Conservation (phyloP, 2,888 invertebrate species). For the Lypha dubia region DNA sequence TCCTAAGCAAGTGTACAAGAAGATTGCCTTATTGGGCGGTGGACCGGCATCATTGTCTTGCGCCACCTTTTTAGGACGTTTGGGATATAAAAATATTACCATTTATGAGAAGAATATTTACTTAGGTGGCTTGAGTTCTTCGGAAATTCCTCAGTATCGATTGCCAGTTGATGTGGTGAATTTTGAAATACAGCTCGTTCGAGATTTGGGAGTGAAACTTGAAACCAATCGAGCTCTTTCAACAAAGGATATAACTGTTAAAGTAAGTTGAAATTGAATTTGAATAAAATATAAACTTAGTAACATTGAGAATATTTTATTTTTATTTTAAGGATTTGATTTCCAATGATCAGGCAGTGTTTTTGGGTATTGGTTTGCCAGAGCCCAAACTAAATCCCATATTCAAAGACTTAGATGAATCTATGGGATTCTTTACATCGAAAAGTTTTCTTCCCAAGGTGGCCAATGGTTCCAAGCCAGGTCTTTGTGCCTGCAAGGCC, state of each 20-base stretch:
- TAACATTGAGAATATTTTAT: not conserved
- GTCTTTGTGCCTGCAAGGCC: constrained; percentile 91
- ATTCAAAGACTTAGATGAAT: constrained; percentile 89
- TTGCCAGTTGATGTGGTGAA: constrained; percentile 95
- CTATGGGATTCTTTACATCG: constrained; percentile 97
- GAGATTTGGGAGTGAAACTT: constrained; percentile 96
- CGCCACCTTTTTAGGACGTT: constrained; percentile 95
- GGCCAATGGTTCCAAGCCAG: constrained; percentile 94
- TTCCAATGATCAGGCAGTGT: constrained; percentile 90
- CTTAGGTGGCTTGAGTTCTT: constrained; percentile 95
- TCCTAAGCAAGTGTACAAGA: constrained; percentile 83
- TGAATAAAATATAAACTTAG: not conserved
- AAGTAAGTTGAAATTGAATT: constrained; percentile 83
- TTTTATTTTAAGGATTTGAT: constrained; percentile 86
- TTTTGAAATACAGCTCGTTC: constrained; percentile 95
- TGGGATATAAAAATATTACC: constrained; percentile 95
- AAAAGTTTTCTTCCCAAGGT: constrained; percentile 96
- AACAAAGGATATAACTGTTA: constrained; percentile 88
- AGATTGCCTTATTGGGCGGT: constrained; percentile 94
- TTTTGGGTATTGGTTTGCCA: constrained; percentile 94
- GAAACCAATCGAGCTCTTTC: constrained; percentile 89
- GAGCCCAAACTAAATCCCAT: constrained; percentile 92
- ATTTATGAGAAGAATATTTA: constrained; percentile 95
- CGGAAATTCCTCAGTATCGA: constrained; percentile 98
- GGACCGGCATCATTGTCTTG: constrained; percentile 98